A percentile compares a stretch with the other conserved stretches of the same genome.
These are phyloP conservation scores for Plemyria rubiginata DNA, from an alignment of 2,888 invertebrate species.

Conservation along the genomic window DNA sequence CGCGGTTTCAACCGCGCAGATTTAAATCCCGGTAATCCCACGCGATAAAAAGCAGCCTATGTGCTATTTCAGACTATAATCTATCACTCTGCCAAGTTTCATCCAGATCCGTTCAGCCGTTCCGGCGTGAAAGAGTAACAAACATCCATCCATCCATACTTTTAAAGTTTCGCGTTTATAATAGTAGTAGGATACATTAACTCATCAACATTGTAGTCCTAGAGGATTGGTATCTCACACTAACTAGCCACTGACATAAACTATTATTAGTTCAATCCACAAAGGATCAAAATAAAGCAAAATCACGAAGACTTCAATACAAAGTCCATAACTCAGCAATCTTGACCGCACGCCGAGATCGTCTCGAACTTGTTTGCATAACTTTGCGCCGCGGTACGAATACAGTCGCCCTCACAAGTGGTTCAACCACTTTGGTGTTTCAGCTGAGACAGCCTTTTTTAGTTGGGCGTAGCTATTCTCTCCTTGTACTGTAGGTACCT, in stretches of 20 bases:
- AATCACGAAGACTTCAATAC: conserved; percentile 31
- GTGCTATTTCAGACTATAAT: too few species aligned
- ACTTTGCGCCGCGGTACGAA: conserved; percentile 38
- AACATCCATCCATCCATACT: too few species aligned
- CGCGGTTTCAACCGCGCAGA: too few species aligned
- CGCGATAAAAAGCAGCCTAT: too few species aligned
- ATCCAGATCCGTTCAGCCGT: too few species aligned
- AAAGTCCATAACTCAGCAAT: conserved; percentile 40
- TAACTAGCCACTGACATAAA: not conserved
- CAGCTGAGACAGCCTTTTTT: not conserved
- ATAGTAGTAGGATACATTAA: too few species aligned
- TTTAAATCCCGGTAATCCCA: too few species aligned
- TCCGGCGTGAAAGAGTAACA: too few species aligned
- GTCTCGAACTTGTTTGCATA: conserved; percentile 44
- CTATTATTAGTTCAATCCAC: conserved; percentile 32
- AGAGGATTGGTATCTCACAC: not conserved
- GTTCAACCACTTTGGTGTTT: not conserved
- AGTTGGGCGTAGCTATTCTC: not conserved
- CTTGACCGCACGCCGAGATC: conserved; percentile 40
- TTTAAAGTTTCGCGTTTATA: too few species aligned
- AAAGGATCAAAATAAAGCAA: conserved; percentile 38
- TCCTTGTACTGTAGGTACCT: too few species aligned
- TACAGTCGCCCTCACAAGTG: conserved; percentile 21
- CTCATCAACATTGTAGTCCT: too few species aligned
- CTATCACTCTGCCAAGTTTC: too few species aligned